These are phyloP conservation scores for Loripinus fragilis DNA, from an alignment of 2,888 invertebrate species.

Conservation along the genomic window DNA sequence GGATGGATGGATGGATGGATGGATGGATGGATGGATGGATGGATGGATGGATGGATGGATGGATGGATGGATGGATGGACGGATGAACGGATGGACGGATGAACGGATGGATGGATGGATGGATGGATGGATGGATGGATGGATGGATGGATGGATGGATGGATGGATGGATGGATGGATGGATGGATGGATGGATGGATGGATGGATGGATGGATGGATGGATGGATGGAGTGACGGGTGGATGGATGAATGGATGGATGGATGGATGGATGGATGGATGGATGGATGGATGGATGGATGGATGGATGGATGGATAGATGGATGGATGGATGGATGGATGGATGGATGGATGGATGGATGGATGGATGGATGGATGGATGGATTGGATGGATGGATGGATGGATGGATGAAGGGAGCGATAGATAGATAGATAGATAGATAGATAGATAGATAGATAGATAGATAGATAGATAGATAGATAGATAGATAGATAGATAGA, in stretches of 20 bases:
- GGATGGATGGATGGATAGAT: too few species aligned
- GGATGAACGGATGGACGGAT: too few species aligned
- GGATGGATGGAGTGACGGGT: too few species aligned
- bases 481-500: too few species aligned
- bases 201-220: not conserved
- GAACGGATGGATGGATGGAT: too few species aligned
- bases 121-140: not conserved
- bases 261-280: not conserved
- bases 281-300: not conserved
- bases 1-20: not conserved
- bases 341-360: constrained; percentile 12
- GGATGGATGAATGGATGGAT: too few species aligned
- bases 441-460: too few species aligned
- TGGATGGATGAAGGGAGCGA: too few species aligned
- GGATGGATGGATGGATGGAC: too few species aligned
- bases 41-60: constrained; percentile 4
- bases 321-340: not conserved
- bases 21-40: constrained; percentile 1
- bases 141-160: not conserved
- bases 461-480: too few species aligned
- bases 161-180: constrained; percentile 3
- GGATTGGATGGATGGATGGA: too few species aligned
- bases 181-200: not conserved
- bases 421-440: too few species aligned
- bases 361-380: not conserved